Evolutionary conservation across 1,140 invertebrate species (phyloP), one percentile per base, ranked within the genome.

Genomic region (Drosophila busckii): DNA sequence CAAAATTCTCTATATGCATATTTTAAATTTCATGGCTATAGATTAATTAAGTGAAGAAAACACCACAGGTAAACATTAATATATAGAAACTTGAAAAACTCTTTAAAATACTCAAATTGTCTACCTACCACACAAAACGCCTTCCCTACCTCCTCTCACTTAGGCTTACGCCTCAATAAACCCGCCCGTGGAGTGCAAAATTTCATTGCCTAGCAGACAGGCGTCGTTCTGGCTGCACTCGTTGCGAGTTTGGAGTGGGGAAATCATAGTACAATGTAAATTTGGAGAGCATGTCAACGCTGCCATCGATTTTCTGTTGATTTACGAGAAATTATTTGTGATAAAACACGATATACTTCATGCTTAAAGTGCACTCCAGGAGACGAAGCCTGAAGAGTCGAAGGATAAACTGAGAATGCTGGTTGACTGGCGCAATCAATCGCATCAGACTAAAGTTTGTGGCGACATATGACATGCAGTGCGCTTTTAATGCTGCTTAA

Each of bases 401-500:
- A 9, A 19, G 19, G 19, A 22, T 29, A 6, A 16, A 7, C 3
- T 13, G 17, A 44, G 25, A 26, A 44, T 41, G 13, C 38, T 42
- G 38, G 38, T 28, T 41, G 28, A 35, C 26, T 55, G 58, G 22
- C 29, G 53, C 53, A 78, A 73, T 78, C 73, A 80, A 80, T 80
- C 73, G 65, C 63, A 80, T 80, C 69, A 56, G 45, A 70, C 29
- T 54, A 34, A 60, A 53, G 62, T 58, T 31, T 25, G 19, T 20
- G 44, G 20, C 35, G 12, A 38, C n/a, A n/a, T n/a, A 17, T 20
- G 25, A 56, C 45, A 41, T 41, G 23, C 17, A 44, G 56, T 62
- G 52, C 52, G 56, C 75, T 78, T 64, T 78, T 80, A 82, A 80
- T 80, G 73, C 75, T 73, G 73, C 75, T 75, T 80, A 80, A 80